A percentile compares a stretch with the other conserved stretches of the same genome.
phyloP scores from a whole-genome alignment of 2,113 vertebrate genomes.

The Barbus barbus region DNA sequence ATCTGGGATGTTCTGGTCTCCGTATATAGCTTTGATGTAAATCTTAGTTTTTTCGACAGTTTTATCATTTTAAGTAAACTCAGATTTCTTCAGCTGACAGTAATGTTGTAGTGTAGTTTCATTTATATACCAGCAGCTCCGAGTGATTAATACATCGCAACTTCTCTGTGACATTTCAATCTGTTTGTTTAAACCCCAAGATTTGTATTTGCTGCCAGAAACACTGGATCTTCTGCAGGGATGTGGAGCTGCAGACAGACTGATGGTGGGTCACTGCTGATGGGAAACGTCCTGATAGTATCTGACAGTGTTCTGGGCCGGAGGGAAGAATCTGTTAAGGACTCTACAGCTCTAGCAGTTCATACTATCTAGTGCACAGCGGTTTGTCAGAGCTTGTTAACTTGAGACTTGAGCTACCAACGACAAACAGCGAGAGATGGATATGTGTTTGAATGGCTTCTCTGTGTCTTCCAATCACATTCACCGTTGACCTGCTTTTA shows the following conservation, averaged over 20 bases:
- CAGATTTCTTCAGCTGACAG: background rate
- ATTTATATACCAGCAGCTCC: too few species aligned
- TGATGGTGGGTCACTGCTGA: too few species aligned
- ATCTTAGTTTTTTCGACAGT: too few species aligned
- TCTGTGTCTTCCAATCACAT: conserved; percentile 26
- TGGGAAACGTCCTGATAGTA: background rate
- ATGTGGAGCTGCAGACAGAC: background rate
- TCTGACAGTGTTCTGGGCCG: conserved; percentile 16
- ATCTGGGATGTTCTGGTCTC: too few species aligned
- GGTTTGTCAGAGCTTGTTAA: conserved; percentile 1
- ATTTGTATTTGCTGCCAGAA: background rate
- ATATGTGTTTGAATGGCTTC: background rate
- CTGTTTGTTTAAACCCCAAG: background rate
- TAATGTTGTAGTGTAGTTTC: background rate
- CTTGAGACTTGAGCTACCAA: background rate
- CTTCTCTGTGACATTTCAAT: background rate
- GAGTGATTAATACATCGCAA: background rate
- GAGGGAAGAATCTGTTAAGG: conserved; percentile 23
- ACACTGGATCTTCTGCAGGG: background rate
- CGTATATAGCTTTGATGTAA: too few species aligned
- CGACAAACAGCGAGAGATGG: too few species aligned
- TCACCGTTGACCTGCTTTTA: background rate
- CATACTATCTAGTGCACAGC: background rate
- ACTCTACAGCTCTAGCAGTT: background rate
- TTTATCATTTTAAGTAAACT: background rate